Evolutionary conservation across 2,888 invertebrate species (phyloP), one percentile per base, ranked within the genome.

Genomic region (Brenthis ino): DNA sequence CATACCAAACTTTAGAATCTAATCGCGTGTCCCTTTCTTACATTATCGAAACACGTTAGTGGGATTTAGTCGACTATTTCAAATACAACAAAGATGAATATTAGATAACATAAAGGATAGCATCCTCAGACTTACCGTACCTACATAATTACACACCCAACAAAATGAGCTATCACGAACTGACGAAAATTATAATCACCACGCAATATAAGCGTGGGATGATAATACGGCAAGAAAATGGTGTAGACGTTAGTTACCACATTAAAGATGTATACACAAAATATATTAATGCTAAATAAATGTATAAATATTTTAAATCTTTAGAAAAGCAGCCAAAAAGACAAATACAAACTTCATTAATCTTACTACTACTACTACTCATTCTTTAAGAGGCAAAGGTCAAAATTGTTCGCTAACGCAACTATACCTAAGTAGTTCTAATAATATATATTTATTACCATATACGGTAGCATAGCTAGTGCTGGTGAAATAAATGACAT

Each of bases 101-200:
- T 74, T 65, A 67, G 51, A 57, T 66, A 63, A 70, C 57, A 57
- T 28, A 43, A 24, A 48, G 14, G 64, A 67, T 57, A 57, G 67
- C 66, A 67, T 71, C 71, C 53, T 68, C 65, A 51, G 53, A 53
- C 64, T 57, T 56, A 67, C 43, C 65, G 60, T 72, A 75, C 72
- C 72, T 75, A 76, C 73, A 84, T 87, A 87, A 88, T 85, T 84
- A 86, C 80, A 84, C 81, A 79, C 82, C 81, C 81, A 82, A 85
- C 84, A 84, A 83, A 84, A 85, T 77, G 75, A 75, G 79, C 81
- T 84, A 86, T 84, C 83, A 80, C 80, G 83, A 82, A 80, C 82
- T 78, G 78, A 86, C 84, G 85, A 86, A 89, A 90, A 89, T 89
- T 87, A 82, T 86, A 84, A 89, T 87, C 83, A 83, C 84, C 85